phyloP scores from a whole-genome alignment of 2,113 vertebrate species.

The Lepidothrix coronata region DNA sequence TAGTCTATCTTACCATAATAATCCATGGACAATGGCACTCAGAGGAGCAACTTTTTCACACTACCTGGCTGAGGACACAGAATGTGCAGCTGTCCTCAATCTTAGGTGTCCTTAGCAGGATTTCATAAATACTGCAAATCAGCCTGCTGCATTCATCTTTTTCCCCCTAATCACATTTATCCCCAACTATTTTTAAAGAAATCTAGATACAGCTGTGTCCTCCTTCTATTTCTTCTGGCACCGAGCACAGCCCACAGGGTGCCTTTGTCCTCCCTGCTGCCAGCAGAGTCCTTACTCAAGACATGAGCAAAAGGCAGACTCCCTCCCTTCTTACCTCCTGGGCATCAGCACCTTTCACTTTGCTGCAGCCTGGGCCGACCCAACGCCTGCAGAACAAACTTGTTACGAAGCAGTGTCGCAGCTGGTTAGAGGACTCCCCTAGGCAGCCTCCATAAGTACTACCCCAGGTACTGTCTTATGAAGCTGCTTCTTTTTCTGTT shows the following conservation, averaged over 20 bases:
- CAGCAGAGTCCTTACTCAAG: neutral
- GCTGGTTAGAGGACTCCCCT: neutral
- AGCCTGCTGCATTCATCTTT: neutral
- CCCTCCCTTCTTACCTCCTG: too few relatives aligned
- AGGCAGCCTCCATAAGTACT: neutral
- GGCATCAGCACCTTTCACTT: neutral
- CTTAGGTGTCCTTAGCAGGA: neutral
- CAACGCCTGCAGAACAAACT: neutral
- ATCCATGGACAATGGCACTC: neutral
- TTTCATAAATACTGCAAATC: neutral
- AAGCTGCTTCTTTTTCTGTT: neutral
- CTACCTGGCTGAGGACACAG: neutral
- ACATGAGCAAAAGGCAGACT: neutral
- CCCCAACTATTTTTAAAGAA: neutral
- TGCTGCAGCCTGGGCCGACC: neutral
- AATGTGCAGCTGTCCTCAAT: neutral
- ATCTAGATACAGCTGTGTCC: neutral
- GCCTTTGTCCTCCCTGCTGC: neutral
- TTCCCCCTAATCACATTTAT: neutral
- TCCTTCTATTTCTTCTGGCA: neutral
- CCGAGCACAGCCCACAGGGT: too few relatives aligned
- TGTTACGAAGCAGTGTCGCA: neutral
- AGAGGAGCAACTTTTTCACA: neutral
- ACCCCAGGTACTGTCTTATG: neutral
- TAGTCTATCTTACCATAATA: neutral